These are phyloP conservation scores for Eulacestoma nigropectus DNA, from an alignment of 2,113 vertebrate genomes.

Conservation along the genomic window DNA sequence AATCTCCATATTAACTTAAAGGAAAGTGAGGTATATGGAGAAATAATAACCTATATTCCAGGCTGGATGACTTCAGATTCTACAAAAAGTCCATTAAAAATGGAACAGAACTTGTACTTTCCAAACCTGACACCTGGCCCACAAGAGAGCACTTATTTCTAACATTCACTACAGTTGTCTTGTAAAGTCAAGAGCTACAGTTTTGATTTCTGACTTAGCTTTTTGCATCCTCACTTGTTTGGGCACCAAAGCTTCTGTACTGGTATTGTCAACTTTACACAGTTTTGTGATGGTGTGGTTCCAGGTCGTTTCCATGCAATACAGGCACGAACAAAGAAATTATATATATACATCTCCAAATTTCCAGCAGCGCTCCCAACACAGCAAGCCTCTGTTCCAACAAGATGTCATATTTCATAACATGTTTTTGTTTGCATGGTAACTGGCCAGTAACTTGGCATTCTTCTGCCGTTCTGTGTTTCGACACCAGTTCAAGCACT, in stretches of 20 bases:
- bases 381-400: background rate
- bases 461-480: background rate
- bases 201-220: background rate
- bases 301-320: background rate
- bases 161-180: background rate
- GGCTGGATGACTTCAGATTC: background rate
- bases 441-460: slow-evolving; percentile 45
- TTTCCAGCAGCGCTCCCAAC: slow-evolving; percentile 2
- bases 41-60: background rate
- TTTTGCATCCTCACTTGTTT: background rate
- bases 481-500: background rate
- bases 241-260: background rate
- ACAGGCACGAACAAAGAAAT: background rate
- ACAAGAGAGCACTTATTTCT: background rate
- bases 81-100: background rate
- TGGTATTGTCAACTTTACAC: background rate
- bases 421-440: slow-evolving; percentile 57
- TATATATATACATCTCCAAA: background rate
- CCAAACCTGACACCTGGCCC: background rate
- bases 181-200: background rate
- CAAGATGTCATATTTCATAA: slow-evolving; percentile 11
- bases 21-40: background rate
- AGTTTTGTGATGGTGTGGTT: background rate
- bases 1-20: background rate
- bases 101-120: background rate